Percentiles rank a stretch among this genome's conserved stretches.
Evolutionary conservation across 2,888 invertebrate genomes (phyloP).

Genomic region (Acleris literana): DNA sequence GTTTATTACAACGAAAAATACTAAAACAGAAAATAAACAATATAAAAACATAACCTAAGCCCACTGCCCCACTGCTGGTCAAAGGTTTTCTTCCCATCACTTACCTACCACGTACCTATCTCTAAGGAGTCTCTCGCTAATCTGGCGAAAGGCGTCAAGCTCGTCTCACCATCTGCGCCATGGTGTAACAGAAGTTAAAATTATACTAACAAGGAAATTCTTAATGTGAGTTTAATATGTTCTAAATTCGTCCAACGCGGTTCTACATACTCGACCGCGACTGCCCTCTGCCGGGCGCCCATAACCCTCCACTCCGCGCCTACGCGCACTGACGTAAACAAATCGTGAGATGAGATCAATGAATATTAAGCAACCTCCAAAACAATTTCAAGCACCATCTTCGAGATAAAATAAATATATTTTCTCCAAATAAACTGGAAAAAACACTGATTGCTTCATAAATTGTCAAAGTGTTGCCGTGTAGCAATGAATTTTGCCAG

Average conservation of each 20-base stretch:
- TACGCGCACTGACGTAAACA: constrained; percentile 70
- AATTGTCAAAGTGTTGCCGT: constrained; percentile 71
- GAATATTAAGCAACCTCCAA: constrained; percentile 77
- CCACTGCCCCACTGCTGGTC: too few species aligned
- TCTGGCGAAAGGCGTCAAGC: too few species aligned
- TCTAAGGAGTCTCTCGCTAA: too few species aligned
- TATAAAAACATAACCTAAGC: too few species aligned
- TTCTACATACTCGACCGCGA: not conserved
- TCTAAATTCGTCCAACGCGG: not conserved
- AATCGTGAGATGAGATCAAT: constrained; percentile 76
- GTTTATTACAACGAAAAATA: too few species aligned
- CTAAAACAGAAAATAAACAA: too few species aligned
- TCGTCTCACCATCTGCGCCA: too few species aligned
- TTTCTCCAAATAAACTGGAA: constrained; percentile 68
- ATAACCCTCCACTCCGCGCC: constrained; percentile 63
- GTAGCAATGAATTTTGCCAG: constrained; percentile 62
- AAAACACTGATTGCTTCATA: constrained; percentile 78
- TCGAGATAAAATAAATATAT: constrained; percentile 72
- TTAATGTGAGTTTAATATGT: too few species aligned
- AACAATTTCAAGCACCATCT: constrained; percentile 72
- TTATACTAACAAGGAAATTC: too few species aligned
- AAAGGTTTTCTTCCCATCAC: too few species aligned
- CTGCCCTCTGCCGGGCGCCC: constrained; percentile 38
- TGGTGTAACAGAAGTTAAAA: too few species aligned
- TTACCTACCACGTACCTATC: too few species aligned